phyloP scores from a whole-genome alignment of 1,140 invertebrate genomes.

The Drosophila arizonae region DNA sequence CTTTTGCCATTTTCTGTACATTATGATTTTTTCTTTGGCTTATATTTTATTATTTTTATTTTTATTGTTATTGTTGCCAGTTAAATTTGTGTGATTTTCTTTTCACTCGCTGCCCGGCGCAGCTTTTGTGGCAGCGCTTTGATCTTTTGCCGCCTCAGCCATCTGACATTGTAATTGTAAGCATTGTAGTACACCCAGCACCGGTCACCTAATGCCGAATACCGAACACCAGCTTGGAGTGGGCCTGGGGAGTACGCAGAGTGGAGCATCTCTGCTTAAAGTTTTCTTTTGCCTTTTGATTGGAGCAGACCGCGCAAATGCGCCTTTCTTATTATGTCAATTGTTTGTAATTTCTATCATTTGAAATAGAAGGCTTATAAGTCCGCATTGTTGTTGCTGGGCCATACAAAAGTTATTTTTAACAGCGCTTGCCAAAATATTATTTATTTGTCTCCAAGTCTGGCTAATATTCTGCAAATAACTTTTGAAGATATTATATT shows the following conservation, averaged over 20 bases:
- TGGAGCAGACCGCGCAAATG: constrained; percentile 30
- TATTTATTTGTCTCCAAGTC: background rate
- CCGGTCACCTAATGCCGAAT: constrained; percentile 21
- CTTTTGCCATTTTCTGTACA: constrained; percentile 58
- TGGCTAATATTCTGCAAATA: background rate
- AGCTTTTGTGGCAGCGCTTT: constrained; percentile 60
- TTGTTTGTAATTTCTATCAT: constrained; percentile 60
- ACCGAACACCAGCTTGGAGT: background rate
- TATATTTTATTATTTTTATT: constrained; percentile 74
- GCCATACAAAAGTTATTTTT: constrained; percentile 19
- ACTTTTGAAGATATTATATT: background rate
- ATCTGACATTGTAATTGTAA: constrained; percentile 70
- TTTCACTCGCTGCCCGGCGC: constrained; percentile 26
- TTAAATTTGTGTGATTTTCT: constrained; percentile 67
- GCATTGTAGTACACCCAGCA: constrained; percentile 31
- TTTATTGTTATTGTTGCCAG: constrained; percentile 59
- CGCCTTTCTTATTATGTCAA: constrained; percentile 67
- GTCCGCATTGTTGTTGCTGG: constrained; percentile 10
- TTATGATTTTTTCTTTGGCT: constrained; percentile 52
- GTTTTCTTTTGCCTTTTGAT: constrained; percentile 52
- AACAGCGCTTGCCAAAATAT: background rate
- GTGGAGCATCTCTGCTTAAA: constrained; percentile 38
- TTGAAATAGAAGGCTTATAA: constrained; percentile 8
- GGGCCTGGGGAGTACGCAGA: too few relatives aligned
- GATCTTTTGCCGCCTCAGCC: constrained; percentile 67